These are phyloP conservation scores for Patella depressa DNA, from an alignment of 2,888 invertebrate species.

Conservation along the genomic window DNA sequence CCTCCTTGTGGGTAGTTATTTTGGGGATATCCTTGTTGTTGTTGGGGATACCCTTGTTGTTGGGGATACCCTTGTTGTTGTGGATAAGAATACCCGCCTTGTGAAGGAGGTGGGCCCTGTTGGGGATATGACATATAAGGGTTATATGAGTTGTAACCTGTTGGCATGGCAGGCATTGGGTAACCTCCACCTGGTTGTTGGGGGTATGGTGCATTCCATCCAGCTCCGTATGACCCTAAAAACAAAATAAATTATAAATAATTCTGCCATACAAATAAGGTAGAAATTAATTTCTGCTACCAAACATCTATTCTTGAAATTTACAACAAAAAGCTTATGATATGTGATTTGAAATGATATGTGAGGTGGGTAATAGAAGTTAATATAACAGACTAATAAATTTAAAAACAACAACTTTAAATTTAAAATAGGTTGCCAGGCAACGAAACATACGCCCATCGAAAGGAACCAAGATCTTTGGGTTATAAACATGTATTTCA, in stretches of 20 bases:
- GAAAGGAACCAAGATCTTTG: too few relatives aligned
- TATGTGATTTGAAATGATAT: not conserved
- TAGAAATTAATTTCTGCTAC: too few relatives aligned
- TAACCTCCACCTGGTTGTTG: constrained; percentile 38
- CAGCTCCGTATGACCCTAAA: constrained; percentile 29
- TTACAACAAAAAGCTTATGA: not conserved
- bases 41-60: constrained; percentile 25
- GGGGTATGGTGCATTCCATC: constrained; percentile 49
- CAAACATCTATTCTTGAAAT: too few relatives aligned
- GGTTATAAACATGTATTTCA: too few relatives aligned
- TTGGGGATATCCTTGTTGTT: constrained; percentile 40
- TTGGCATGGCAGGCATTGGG: constrained; percentile 55
- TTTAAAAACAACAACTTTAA: too few relatives aligned
- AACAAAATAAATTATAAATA: constrained; percentile 14
- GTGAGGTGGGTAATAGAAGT: too few relatives aligned
- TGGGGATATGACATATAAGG: constrained; percentile 54
- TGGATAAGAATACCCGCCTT: constrained; percentile 39
- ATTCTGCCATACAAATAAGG: too few relatives aligned
- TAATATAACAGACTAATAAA: too few relatives aligned
- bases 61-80: constrained; percentile 27
- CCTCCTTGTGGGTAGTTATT: constrained; percentile 37
- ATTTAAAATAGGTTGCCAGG: too few relatives aligned
- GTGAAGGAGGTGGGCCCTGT: constrained; percentile 23
- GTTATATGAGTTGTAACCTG: constrained; percentile 54
- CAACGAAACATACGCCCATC: too few relatives aligned